Evolutionary conservation across 2,888 invertebrate genomes (phyloP).

Genomic region (Salticus scenicus): DNA sequence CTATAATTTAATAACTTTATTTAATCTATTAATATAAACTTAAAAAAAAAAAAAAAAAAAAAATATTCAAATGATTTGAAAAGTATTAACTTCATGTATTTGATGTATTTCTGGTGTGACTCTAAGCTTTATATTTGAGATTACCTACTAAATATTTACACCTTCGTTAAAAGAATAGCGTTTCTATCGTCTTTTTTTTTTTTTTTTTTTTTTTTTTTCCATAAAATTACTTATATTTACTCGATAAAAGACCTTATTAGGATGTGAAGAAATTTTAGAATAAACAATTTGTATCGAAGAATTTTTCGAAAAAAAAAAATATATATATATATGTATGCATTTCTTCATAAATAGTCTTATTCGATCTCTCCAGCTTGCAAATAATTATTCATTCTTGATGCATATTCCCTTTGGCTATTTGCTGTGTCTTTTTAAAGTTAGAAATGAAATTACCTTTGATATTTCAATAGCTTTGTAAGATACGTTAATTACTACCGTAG

Average conservation of each 20-base stretch:
- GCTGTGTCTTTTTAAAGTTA: not conserved
- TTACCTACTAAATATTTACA: no score
- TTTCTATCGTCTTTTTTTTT: no score
- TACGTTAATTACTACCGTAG: conserved; percentile 15
- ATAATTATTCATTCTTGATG: conserved; percentile 6
- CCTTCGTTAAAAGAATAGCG: no score
- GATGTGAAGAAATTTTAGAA: not conserved
- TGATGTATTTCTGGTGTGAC: no score
- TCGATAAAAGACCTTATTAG: not conserved
- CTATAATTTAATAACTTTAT: no score
- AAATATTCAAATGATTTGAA: no score
- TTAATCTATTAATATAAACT: no score
- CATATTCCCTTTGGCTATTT: not conserved
- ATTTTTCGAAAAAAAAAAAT: not conserved
- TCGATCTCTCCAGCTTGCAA: not conserved
- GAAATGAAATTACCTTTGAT: conserved; percentile 9
- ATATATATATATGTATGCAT: no score
- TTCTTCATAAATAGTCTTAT: not conserved
- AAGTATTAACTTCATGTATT: no score
- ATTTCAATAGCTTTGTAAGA: not conserved
- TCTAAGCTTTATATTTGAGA: no score
- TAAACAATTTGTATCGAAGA: not conserved
- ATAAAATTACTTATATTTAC: not conserved
- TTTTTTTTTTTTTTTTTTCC: no score
- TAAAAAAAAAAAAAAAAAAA: no score